Evolutionary conservation across 2,113 vertebrate genomes (phyloP).

Genomic region (Ammodytes marinus): DNA sequence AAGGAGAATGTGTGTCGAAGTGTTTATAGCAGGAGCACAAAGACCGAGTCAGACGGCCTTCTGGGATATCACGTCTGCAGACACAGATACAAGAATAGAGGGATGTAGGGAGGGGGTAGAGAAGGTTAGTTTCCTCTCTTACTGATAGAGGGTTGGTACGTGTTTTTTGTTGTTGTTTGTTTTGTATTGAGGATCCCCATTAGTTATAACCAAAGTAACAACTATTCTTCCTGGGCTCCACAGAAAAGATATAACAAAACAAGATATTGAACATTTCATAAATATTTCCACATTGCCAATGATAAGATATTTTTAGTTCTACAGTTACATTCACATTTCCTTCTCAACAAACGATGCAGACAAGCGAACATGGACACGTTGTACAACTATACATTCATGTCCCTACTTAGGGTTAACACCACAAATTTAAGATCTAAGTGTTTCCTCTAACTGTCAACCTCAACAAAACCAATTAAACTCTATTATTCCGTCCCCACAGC

Average conservation of each 20-base stretch:
- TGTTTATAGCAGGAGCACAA: slow-evolving; percentile 63
- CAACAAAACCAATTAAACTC: slow-evolving; percentile 3
- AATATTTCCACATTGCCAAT: too few relatives aligned
- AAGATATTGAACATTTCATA: too few relatives aligned
- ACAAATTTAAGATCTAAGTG: neutral
- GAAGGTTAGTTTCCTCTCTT: neutral
- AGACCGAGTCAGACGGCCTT: slow-evolving; percentile 61
- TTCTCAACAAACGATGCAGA: too few relatives aligned
- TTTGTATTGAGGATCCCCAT: too few relatives aligned
- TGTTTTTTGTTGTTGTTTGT: neutral
- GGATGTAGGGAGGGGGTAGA: neutral
- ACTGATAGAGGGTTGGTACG: neutral
- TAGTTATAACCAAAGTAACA: too few relatives aligned
- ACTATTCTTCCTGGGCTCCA: too few relatives aligned
- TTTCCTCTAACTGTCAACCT: neutral
- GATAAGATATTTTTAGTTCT: too few relatives aligned
- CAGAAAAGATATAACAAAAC: too few relatives aligned
- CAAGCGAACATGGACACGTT: too few relatives aligned
- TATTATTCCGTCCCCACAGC: neutral
- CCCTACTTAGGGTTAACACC: too few relatives aligned
- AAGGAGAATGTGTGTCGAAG: slow-evolving; percentile 61
- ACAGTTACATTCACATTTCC: too few relatives aligned
- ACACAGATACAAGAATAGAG: slow-evolving; percentile 28
- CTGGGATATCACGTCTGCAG: slow-evolving; percentile 59
- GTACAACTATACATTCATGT: too few relatives aligned